These are phyloP conservation scores for Ammodytes marinus DNA, from an alignment of 2,113 vertebrate genomes.

Conservation along the genomic window DNA sequence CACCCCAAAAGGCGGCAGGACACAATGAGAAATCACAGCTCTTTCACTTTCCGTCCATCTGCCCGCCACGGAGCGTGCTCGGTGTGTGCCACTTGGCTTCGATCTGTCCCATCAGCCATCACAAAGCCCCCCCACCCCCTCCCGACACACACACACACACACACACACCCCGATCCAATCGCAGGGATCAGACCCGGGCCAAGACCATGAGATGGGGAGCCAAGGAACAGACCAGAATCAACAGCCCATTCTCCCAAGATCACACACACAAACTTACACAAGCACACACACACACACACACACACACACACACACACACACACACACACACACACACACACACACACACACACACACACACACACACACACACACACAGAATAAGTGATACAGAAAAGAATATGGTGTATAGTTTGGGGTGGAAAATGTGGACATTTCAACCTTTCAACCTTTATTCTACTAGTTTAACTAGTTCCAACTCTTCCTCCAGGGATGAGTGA, in stretches of 20 bases:
- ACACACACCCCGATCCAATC: constrained; percentile 75
- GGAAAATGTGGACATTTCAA: constrained; percentile 23
- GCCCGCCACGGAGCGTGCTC: constrained; percentile 79
- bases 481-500: constrained; percentile 33
- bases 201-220: constrained; percentile 78
- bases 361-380: constrained; percentile 31
- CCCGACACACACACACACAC: no score
- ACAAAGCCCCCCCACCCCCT: constrained; percentile 75
- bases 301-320: constrained; percentile 32
- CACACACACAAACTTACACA: constrained; percentile 43
- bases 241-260: constrained; percentile 82
- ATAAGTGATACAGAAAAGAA: constrained; percentile 39
- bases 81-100: constrained; percentile 84
- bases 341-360: constrained; percentile 43
- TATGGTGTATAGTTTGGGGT: neutral
- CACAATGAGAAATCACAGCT: constrained; percentile 85
- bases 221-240: constrained; percentile 82
- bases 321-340: constrained; percentile 41
- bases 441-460: constrained; percentile 11
- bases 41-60: constrained; percentile 84
- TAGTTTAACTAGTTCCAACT: constrained; percentile 10
- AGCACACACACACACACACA: constrained; percentile 44
- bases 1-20: constrained; percentile 80
- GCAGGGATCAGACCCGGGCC: constrained; percentile 79
- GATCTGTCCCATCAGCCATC: constrained; percentile 82